Base-by-base conservation (phyloP, 2,888 invertebrate species). In the Eupithecia abbreviata region DNA sequence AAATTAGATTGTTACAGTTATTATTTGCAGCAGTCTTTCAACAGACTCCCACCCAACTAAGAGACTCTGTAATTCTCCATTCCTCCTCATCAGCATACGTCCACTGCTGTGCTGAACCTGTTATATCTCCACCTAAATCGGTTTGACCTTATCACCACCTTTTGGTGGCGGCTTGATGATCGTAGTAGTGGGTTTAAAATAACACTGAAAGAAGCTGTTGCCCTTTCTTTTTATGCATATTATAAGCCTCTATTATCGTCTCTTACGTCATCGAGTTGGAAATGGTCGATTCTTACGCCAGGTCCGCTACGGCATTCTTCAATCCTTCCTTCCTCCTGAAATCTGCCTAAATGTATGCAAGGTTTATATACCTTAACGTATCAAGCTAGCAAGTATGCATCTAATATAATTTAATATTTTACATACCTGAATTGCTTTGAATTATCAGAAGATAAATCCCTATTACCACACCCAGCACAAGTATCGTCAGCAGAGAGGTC, bases 381-480 rank as follows among this genome's bases (percentile, higher is more conserved):
- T 55, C 55, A n/a, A 2, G 55, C 0, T 55, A n/a, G 18, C 3
- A 55, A 55, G 55, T n/a, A n/a, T 55, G 55, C n/a, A 3, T 55
- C n/a, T 62, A 12, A 4, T 58, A 58, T 58, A 3, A 18, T 30
- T 62, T 30, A 12, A 62, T 12, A 62, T 62, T 62, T 12, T 30
- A 62, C 18, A 62, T 71, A 93, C 93, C 93, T 58, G 91, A 84
- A 51, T 87, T 83, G 79, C 84, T 88, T 80, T 93, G 91, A 42
- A 93, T 78, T 3, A 92, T 83, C 3, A 94, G 88, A 4, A 94
- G 88, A 80, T 94, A 93, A 70, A 90, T 87, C 15, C 93, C 92
- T 77, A 94, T 93, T 4, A 90, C 76, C 18, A 90, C 84, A 5
- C 93, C 94, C n/a, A 87, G 77, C 10, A 91, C 73, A 30, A 94